Base-by-base conservation (phyloP, 2,888 invertebrate genomes). In the Polia nebulosa region DNA sequence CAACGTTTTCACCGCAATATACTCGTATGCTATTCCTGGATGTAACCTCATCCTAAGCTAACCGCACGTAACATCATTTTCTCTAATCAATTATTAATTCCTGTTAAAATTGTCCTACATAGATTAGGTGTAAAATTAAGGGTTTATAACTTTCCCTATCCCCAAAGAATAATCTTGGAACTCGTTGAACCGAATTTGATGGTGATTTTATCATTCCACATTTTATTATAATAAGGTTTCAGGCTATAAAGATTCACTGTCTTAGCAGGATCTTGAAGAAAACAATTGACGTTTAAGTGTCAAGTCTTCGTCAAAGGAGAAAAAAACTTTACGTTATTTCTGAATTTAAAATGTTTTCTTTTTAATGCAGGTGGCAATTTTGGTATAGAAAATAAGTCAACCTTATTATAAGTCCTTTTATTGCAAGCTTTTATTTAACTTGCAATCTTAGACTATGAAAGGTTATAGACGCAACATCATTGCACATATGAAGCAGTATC, bases 201-300 rank as follows among this genome's bases (percentile, higher is more conserved):
- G 58, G 25, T 34, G 70, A 65, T 75, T 56, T 80, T 77, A 80
- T 80, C 80, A 74, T 79, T 57, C 49, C 44, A 56, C 15, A 68
- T 51, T 79, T 76, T 74, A 76, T 79, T 68, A 63, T 68, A 62
- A 67, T 74, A 32, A 68, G 62, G 44, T 52, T 56, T 20, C 15
- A 6, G 9, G 45, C 45, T 41, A 44, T 68, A 68, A 74, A 74
- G 59, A 36, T 22, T 68, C 75, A 59, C 32, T 78, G 59, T 49
- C 41, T 63, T 25, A 27, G 22, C 9, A 17, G 13, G 44, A 41
- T 51, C 17, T 20, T 17, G 53, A 9, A 41, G 22, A 49, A 59
- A 45, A 59, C 25, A 47, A 56, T 56, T 59, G 27, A 20, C 36
- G n/a, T 25, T 55, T 41, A 41, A 56, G 58, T 47, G 49, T 32